A percentile compares a stretch with the other conserved stretches of the same genome.
These are phyloP conservation scores for Periparus ater DNA, from an alignment of 2,797 vertebrate genomes.

Conservation along the genomic window DNA sequence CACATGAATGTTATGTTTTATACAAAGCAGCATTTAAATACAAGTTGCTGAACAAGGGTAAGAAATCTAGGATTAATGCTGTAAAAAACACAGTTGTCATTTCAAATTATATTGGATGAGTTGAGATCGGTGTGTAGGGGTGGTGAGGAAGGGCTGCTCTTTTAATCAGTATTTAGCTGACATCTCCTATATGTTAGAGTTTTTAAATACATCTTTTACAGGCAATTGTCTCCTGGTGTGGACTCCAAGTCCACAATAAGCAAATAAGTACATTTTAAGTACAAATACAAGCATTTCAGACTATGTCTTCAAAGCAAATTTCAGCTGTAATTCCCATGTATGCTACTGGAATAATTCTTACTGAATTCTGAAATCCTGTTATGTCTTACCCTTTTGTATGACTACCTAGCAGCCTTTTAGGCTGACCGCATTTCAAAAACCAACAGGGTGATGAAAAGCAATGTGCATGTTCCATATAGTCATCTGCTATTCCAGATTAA, in stretches of 20 bases:
- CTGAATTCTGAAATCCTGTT: not conserved
- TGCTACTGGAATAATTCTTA: not conserved
- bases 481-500: not conserved
- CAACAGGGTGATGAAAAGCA: not conserved
- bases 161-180: not conserved
- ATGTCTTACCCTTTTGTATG: not conserved
- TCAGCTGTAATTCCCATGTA: not conserved
- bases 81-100: not conserved
- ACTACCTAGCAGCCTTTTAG: not conserved
- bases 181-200: not conserved
- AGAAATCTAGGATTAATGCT: not conserved
- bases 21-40: not conserved
- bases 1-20: not conserved
- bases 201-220: not conserved
- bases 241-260: not conserved
- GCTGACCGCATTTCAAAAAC: not conserved
- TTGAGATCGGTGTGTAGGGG: not conserved
- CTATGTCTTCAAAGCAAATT: not conserved
- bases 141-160: not conserved
- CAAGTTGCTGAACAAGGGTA: not conserved
- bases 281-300: not conserved
- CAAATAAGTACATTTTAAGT: not conserved
- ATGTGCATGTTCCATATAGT: not conserved
- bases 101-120: not conserved
- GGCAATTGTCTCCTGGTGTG: not conserved